Base-by-base conservation (phyloP, 2,113 vertebrate genomes). In the Tichodroma muraria region DNA sequence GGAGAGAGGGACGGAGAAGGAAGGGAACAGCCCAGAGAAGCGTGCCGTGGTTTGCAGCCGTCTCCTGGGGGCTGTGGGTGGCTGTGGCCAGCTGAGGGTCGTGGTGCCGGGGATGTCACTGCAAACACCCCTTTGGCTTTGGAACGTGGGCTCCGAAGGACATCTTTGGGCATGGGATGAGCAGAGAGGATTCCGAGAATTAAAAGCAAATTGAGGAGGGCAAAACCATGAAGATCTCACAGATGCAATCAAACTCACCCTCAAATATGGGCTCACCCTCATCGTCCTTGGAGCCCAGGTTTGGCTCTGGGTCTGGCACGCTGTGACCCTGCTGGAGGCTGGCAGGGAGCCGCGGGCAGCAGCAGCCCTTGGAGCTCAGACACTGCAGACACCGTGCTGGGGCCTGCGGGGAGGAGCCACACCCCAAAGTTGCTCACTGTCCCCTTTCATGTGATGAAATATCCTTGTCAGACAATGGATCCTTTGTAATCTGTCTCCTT, bases 81-180 rank as follows among this genome's bases (percentile, higher is more conserved):
- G 6, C 54, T 8, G 0, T 2, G 44, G 13, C 8, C 44, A 37
- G 22, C 68, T 5, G 42, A 24, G n/a, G 49, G 15, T 2, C 1
- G 0, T 10, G 54, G n/a, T 17, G 33, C 33, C 18, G 50, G 21
- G 8, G 12, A 3, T 27, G 63, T 6, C 45, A 11, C 54, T 15
- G 53, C 35, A 59, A 38, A 47, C 10, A 17, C 13, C 16, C 60
- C 38, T 10, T 24, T 11, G 52, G 3, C 45, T 40, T 27, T 37
- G 81, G 23, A 56, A 11, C 3, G 1, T 5, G 42, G 10, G 2
- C 24, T 31, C 56, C 17, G 2, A 6, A 23, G 22, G 52, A 20
- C 2, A 1, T 1, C 2, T 4, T 12, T 20, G 75, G 24, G 19
- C 13, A 38, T 0, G 0, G 73, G 16, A 2, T 5, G 23, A n/a